A percentile compares a stretch with the other conserved stretches of the same genome.
Conservation (phyloP, 2,797 vertebrate genomes). For the Brotula barbata region DNA sequence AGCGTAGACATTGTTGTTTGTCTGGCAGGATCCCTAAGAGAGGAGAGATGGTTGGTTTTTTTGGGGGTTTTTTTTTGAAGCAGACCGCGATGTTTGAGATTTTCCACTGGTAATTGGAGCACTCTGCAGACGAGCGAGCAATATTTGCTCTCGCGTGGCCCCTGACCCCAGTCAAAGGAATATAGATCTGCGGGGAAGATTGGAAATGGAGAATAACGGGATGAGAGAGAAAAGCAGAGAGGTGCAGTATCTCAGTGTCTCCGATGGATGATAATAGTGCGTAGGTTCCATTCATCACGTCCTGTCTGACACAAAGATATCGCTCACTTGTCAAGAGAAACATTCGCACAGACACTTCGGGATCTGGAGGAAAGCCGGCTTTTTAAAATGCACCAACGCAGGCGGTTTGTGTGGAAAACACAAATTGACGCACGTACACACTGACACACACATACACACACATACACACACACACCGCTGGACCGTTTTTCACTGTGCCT, state of each 20-base stretch:
- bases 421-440: conserved; percentile 8
- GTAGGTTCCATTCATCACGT: conserved; percentile 55
- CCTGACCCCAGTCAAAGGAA: conserved; percentile 63
- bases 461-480: conserved; percentile 21
- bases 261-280: conserved; percentile 51
- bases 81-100: conserved; percentile 59
- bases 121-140: conserved; percentile 64
- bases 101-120: conserved; percentile 71
- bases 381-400: conserved; percentile 26
- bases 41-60: conserved; percentile 29
- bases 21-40: conserved; percentile 31
- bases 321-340: conserved; percentile 53
- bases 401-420: conserved; percentile 6
- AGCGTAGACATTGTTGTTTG: conserved; percentile 33
- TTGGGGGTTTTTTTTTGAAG: too few species aligned
- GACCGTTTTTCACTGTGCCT: conserved; percentile 21
- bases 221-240: conserved; percentile 14
- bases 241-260: conserved; percentile 40
- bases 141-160: conserved; percentile 64
- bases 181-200: conserved; percentile 55
- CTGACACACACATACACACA: conserved; percentile 15
- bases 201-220: conserved; percentile 35
- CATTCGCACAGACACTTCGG: conserved; percentile 37
- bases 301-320: conserved; percentile 42
- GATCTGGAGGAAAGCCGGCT: conserved; percentile 15